A percentile compares a stretch with the other conserved stretches of the same genome.
These are phyloP conservation scores for Caenorhabditis tropicalis DNA, from an alignment of 1,140 invertebrate genomes.

Conservation along the genomic window DNA sequence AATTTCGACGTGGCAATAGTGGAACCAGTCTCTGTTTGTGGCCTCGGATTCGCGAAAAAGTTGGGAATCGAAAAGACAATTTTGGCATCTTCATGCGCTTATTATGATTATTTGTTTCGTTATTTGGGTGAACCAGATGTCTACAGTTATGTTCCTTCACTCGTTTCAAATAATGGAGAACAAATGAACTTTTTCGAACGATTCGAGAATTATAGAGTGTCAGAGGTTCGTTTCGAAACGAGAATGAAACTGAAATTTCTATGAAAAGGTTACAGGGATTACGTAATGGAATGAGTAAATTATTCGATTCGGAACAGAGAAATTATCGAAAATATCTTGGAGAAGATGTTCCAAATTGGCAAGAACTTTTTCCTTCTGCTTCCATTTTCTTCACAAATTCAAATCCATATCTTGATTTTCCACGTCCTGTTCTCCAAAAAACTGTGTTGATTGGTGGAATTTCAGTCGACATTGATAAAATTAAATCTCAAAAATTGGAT, in stretches of 20 bases:
- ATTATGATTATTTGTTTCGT: slow-evolving; percentile 5
- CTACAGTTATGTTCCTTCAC: slow-evolving; percentile 38
- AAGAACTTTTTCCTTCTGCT: not conserved
- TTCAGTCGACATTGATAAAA: slow-evolving; percentile 31
- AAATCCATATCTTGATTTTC: slow-evolving; percentile 50
- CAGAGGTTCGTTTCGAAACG: not conserved
- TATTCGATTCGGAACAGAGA: not conserved
- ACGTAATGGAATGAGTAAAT: not conserved
- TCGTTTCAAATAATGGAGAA: not conserved
- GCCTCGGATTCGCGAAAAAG: slow-evolving; percentile 26
- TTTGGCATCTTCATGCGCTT: not conserved
- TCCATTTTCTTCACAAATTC: slow-evolving; percentile 47
- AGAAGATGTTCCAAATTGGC: not conserved
- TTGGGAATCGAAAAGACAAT: slow-evolving; percentile 21
- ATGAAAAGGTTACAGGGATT: not conserved
- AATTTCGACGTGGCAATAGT: slow-evolving; percentile 45
- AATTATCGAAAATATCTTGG: not conserved
- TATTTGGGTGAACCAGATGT: slow-evolving; percentile 27
- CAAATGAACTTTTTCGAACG: not conserved
- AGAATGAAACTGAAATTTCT: not conserved
- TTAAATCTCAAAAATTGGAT: not conserved
- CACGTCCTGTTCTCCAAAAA: slow-evolving; percentile 52
- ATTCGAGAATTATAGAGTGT: slow-evolving; percentile 1
- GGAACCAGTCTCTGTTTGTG: slow-evolving; percentile 38
- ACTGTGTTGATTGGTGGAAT: slow-evolving; percentile 54